These are phyloP conservation scores for Enteromius radiatus DNA, from an alignment of 2,797 vertebrate species.

Conservation along the genomic window DNA sequence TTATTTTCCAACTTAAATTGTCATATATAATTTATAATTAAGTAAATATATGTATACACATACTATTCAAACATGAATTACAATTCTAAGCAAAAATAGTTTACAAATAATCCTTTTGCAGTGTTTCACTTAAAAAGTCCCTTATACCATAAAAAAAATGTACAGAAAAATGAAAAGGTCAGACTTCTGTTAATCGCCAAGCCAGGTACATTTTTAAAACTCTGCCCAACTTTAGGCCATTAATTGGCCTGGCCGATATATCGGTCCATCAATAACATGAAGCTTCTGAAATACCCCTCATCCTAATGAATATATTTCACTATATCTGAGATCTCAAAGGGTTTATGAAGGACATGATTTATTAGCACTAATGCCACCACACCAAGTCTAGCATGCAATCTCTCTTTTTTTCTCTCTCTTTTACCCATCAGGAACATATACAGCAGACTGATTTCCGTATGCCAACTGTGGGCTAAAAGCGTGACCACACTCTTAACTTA, in stretches of 20 bases:
- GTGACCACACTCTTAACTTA: conserved; percentile 41
- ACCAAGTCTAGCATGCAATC: not conserved
- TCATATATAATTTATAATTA: no score
- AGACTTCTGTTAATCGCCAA: conserved; percentile 8
- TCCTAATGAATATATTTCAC: conserved; percentile 52
- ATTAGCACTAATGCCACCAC: conserved; percentile 61
- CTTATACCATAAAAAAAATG: not conserved
- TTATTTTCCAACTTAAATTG: no score
- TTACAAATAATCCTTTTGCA: no score
- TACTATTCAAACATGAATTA: no score
- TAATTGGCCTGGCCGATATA: not conserved
- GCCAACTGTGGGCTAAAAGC: conserved; percentile 33
- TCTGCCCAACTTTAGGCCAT: not conserved
- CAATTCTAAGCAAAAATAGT: no score
- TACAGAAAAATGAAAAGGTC: not conserved
- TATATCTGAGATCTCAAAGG: conserved; percentile 65
- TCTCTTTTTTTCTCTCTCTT: not conserved
- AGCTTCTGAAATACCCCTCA: conserved; percentile 66
- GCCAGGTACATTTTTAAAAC: not conserved
- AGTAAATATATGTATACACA: no score
- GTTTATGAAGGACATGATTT: conserved; percentile 68
- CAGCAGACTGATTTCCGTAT: conserved; percentile 14
- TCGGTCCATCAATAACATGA: conserved; percentile 1
- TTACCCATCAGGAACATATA: not conserved
- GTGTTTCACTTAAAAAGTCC: not conserved